These are phyloP conservation scores for Eidolon helvum DNA, from an alignment of 2,113 vertebrate genomes.

Conservation along the genomic window DNA sequence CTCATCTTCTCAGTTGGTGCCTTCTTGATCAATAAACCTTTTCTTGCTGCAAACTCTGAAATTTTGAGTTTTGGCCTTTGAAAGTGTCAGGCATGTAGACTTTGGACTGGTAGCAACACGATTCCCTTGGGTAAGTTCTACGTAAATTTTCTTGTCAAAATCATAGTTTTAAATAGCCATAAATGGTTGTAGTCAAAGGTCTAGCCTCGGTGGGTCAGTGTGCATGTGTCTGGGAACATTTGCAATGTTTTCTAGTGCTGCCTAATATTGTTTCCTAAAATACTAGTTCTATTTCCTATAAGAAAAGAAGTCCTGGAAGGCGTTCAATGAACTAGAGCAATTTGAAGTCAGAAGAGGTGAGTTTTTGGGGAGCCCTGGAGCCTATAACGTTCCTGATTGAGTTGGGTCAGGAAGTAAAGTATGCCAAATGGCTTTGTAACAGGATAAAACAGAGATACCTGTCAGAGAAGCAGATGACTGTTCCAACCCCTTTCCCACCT, in stretches of 20 bases:
- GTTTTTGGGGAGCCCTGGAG: background rate
- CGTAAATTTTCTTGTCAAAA: background rate
- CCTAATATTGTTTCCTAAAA: background rate
- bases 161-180: background rate
- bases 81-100: background rate
- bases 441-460: slow-evolving; percentile 26
- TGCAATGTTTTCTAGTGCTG: background rate
- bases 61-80: background rate
- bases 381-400: background rate
- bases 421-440: slow-evolving; percentile 53
- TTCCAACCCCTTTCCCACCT: background rate
- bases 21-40: background rate
- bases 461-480: background rate
- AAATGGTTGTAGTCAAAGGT: background rate
- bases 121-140: background rate
- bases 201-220: background rate
- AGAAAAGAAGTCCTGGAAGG: background rate
- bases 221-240: background rate
- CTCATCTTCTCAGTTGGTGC: background rate
- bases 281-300: background rate
- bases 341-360: background rate
- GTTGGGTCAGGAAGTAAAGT: slow-evolving; percentile 22
- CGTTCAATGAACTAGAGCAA: background rate
- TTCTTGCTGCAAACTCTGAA: too few species aligned
- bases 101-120: background rate